Percentiles rank a stretch among this genome's conserved stretches.
Evolutionary conservation across 2,797 vertebrate genomes (phyloP).

Genomic region (Lutjanus argentimaculatus): DNA sequence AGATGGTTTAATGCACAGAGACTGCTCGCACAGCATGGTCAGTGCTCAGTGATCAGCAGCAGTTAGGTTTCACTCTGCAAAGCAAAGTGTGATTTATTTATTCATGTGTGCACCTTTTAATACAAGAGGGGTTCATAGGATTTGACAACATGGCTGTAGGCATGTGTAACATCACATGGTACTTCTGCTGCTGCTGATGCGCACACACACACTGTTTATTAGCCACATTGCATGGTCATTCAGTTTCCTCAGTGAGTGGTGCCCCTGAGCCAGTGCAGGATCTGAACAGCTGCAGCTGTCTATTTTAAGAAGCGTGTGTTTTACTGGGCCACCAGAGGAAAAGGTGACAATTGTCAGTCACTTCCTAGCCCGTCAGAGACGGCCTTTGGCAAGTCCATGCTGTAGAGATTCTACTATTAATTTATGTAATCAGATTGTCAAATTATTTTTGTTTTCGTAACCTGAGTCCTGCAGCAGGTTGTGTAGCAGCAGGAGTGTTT

Average conservation of each 20-base stretch:
- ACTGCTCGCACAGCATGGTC: conserved; percentile 28
- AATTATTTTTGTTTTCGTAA: conserved; percentile 8
- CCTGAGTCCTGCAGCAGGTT: not conserved
- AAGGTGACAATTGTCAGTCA: conserved; percentile 69
- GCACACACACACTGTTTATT: not conserved
- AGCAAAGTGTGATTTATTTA: not conserved
- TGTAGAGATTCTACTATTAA: conserved; percentile 6
- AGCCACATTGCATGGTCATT: conserved; percentile 52
- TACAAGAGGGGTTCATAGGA: not conserved
- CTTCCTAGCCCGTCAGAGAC: conserved; percentile 45
- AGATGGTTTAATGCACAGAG: conserved; percentile 22
- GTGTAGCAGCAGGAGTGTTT: no score
- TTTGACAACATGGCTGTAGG: conserved; percentile 30
- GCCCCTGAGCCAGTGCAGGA: conserved; percentile 74
- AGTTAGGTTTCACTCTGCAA: conserved; percentile 13
- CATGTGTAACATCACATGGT: conserved; percentile 50
- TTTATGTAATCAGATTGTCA: conserved; percentile 12
- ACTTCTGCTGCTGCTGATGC: conserved; percentile 2
- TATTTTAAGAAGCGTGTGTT: conserved; percentile 79
- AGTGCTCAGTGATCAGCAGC: not conserved
- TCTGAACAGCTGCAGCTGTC: conserved; percentile 83
- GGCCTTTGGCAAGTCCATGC: conserved; percentile 17
- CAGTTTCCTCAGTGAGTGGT: conserved; percentile 53
- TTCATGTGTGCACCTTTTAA: conserved; percentile 24
- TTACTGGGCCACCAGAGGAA: conserved; percentile 71